A percentile compares a stretch with the other conserved stretches of the same genome.
Conservation (phyloP, 1,140 invertebrate genomes). For the Diachasma alloeum region DNA sequence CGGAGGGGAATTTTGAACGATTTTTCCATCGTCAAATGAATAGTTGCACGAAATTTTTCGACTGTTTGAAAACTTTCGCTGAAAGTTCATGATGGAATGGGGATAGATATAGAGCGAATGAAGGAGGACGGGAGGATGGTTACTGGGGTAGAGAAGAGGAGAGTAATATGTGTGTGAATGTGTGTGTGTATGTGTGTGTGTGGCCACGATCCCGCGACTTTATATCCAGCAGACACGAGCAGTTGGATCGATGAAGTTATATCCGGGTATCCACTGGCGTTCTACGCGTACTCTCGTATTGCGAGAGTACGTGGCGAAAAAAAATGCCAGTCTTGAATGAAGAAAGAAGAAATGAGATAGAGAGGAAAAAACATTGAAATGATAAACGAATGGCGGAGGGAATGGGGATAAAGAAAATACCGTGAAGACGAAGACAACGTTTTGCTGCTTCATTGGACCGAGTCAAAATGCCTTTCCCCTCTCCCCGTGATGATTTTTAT, state of each 20-base stretch:
- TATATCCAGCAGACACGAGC: constrained; percentile 35
- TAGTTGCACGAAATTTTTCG: neutral
- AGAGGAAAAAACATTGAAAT: neutral
- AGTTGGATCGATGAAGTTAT: constrained; percentile 35
- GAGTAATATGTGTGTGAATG: neutral
- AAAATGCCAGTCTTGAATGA: neutral
- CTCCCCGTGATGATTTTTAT: too few relatives aligned
- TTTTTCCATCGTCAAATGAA: neutral
- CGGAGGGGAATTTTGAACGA: neutral
- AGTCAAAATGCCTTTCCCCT: too few relatives aligned
- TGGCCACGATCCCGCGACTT: constrained; percentile 29
- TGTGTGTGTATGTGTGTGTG: constrained; percentile 5
- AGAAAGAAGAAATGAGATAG: constrained; percentile 1
- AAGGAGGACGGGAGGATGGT: neutral
- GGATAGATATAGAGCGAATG: constrained; percentile 21
- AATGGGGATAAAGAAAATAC: neutral
- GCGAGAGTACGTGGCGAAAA: constrained; percentile 21
- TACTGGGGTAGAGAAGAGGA: constrained; percentile 15
- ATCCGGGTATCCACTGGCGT: constrained; percentile 34
- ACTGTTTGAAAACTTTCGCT: constrained; percentile 25
- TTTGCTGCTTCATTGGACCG: constrained; percentile 12
- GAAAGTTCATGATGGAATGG: constrained; percentile 23
- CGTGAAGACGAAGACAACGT: neutral
- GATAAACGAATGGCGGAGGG: neutral
- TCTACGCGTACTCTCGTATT: constrained; percentile 22